A percentile compares a stretch with the other conserved stretches of the same genome.
These are phyloP conservation scores for Diarsia mendica DNA, from an alignment of 2,888 invertebrate species.

Conservation along the genomic window DNA sequence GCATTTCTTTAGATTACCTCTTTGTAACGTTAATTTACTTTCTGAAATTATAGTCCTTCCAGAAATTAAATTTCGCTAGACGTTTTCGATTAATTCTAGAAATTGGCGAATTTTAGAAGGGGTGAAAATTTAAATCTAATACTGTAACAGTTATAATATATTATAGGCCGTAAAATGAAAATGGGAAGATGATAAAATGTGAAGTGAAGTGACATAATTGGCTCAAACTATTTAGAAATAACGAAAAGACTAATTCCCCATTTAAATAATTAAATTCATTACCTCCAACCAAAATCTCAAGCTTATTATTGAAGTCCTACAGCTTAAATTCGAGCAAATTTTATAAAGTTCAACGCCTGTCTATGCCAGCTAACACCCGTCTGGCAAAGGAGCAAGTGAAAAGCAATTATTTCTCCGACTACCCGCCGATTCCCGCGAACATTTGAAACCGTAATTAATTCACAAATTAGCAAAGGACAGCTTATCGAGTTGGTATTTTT, in stretches of 20 bases:
- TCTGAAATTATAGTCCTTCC: slow-evolving; percentile 68
- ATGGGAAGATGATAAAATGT: background rate
- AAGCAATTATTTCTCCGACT: slow-evolving; percentile 71
- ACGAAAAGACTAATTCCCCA: background rate
- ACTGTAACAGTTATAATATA: slow-evolving; percentile 17
- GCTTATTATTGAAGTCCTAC: slow-evolving; percentile 26
- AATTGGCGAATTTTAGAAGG: slow-evolving; percentile 71
- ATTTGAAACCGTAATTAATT: slow-evolving; percentile 72
- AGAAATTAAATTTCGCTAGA: slow-evolving; percentile 73
- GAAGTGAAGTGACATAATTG: background rate
- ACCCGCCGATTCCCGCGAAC: slow-evolving; percentile 52
- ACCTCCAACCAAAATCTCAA: background rate
- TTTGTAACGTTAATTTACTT: slow-evolving; percentile 74
- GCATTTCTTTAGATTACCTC: slow-evolving; percentile 69
- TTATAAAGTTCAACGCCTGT: slow-evolving; percentile 54
- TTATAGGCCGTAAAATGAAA: background rate
- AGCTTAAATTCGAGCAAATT: slow-evolving; percentile 27
- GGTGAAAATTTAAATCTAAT: slow-evolving; percentile 43
- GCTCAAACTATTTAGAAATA: background rate
- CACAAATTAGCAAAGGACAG: slow-evolving; percentile 72
- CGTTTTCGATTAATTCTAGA: slow-evolving; percentile 72
- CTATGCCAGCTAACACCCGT: slow-evolving; percentile 44
- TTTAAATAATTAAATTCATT: slow-evolving; percentile 14
- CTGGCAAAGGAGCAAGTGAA: slow-evolving; percentile 65
- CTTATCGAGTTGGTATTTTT: slow-evolving; percentile 72